A percentile compares a stretch with the other conserved stretches of the same genome.
These are phyloP conservation scores for Phenganax stokvisi DNA, from an alignment of 92 coral and sea anemone species.

Conservation along the genomic window DNA sequence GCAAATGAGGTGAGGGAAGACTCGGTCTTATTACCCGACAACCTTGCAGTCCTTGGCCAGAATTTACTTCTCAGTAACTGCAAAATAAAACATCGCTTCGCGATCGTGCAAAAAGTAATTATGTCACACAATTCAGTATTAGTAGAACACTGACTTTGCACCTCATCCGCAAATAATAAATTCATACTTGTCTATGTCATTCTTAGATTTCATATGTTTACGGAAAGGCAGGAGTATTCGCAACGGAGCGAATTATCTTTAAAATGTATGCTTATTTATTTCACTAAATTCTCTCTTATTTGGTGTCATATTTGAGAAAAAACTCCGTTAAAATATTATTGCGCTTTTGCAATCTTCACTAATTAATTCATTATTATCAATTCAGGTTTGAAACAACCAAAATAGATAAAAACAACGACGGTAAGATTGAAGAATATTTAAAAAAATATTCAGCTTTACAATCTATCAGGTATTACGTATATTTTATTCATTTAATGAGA, in stretches of 20 bases:
- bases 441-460: too few species aligned
- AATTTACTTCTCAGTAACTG: background rate
- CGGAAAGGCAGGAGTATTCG: constrained; percentile 67
- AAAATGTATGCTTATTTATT: constrained; percentile 58
- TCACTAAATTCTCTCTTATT: background rate
- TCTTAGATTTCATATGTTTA: constrained; percentile 62
- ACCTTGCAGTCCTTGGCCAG: background rate
- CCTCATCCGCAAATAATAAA: too few species aligned
- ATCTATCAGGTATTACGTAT: too few species aligned
- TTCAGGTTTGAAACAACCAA: constrained; percentile 60
- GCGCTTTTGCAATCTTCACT: background rate
- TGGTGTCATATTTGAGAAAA: background rate
- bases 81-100: background rate
- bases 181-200: too few species aligned
- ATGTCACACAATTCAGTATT: too few species aligned
- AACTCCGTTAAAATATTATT: background rate
- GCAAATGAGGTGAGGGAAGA: constrained; percentile 60
- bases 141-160: too few species aligned
- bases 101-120: too few species aligned
- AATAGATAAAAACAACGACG: constrained; percentile 62
- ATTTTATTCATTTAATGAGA: too few species aligned
- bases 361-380: background rate
- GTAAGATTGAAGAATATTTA: constrained; percentile 24
- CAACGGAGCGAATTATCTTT: constrained; percentile 56
- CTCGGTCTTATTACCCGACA: background rate